Percentiles rank a stretch among this genome's conserved stretches.
phyloP scores from a whole-genome alignment of 64 coral and sea anemone species.

The Anthopleura sola region DNA sequence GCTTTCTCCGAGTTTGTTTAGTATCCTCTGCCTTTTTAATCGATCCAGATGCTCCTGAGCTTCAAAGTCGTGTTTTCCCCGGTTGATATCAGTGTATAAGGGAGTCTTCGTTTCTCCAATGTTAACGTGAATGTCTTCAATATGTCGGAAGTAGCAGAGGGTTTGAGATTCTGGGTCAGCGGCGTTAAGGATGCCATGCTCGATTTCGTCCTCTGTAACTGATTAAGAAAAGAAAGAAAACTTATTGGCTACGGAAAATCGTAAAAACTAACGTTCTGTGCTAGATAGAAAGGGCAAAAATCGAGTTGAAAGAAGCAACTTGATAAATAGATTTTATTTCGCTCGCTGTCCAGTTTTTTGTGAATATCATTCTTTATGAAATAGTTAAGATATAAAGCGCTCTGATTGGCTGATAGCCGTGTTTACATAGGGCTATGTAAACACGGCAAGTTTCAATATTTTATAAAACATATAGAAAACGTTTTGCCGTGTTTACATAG shows the following conservation, averaged over 20 bases:
- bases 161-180: conserved; percentile 55
- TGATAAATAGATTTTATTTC: no score
- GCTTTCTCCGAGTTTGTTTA: conserved; percentile 55
- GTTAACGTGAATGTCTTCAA: conserved; percentile 81
- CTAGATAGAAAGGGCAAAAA: no score
- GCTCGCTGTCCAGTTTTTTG: no score
- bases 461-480: no score
- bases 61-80: conserved; percentile 64
- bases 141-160: conserved; percentile 77
- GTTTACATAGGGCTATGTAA: no score
- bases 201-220: conserved; percentile 85
- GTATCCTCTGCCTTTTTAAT: conserved; percentile 58
- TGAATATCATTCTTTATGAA: no score
- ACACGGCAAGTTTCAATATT: no score
- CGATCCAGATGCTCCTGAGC: conserved; percentile 56
- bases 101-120: conserved; percentile 41
- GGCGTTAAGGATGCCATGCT: conserved; percentile 73
- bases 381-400: no score
- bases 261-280: no score
- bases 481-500: no score
- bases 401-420: no score
- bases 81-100: conserved; percentile 55
- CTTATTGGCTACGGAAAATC: background rate
- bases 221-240: background rate
- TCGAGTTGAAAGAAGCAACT: no score